Evolutionary conservation across 2,797 vertebrate species (phyloP).

Genomic region (Coccyzus lansbergi): DNA sequence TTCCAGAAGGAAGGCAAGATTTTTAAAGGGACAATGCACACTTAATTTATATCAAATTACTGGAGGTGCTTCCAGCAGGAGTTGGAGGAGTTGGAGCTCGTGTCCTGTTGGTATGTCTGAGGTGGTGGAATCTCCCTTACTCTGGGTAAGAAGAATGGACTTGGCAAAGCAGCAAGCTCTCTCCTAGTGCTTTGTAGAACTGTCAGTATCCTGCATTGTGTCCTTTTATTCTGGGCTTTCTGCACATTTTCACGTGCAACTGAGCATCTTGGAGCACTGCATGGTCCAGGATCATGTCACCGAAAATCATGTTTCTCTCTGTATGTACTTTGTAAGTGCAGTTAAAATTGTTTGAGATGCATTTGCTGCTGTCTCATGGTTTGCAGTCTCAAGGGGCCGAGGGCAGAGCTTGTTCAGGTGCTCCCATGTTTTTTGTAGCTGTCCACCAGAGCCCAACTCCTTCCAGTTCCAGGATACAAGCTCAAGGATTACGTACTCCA

Average conservation of each 20-base stretch:
- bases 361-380: neutral
- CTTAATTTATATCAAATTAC: neutral
- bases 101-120: neutral
- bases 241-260: accelerated
- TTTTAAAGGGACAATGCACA: neutral
- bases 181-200: neutral
- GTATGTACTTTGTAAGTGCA: accelerated
- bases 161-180: neutral
- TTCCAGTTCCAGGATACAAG: neutral
- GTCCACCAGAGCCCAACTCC: neutral
- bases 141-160: neutral
- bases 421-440: accelerated
- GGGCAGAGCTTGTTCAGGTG: neutral
- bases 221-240: neutral
- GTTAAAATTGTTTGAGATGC: accelerated
- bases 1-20: neutral
- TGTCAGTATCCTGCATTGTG: neutral
- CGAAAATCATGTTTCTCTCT: neutral
- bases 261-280: neutral
- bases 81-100: neutral
- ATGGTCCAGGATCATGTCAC: too few relatives aligned
- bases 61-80: too few relatives aligned
- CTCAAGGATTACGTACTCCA: neutral
- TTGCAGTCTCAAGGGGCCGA: neutral
- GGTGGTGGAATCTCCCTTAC: neutral